Percentiles rank a stretch among this genome's conserved stretches.
phyloP scores from a whole-genome alignment of 2,888 invertebrate species.

The Drosophila neonasuta region DNA sequence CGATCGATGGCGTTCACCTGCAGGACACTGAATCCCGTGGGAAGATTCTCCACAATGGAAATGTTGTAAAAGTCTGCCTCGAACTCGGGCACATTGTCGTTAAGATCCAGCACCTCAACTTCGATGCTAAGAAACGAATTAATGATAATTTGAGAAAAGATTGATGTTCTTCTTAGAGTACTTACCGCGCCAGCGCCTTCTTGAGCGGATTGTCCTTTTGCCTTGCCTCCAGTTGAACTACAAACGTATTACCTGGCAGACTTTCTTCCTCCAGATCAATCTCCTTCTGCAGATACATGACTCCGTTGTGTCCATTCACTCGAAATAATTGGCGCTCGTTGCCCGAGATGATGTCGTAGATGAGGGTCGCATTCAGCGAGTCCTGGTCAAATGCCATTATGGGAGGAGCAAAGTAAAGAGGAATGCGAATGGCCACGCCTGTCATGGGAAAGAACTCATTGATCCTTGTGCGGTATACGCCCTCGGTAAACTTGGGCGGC shows the following conservation, averaged over 20 bases:
- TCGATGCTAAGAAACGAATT: slow-evolving; percentile 65
- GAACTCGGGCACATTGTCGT: slow-evolving; percentile 93
- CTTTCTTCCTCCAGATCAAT: slow-evolving; percentile 90
- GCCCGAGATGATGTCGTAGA: slow-evolving; percentile 91
- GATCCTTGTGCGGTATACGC: slow-evolving; percentile 90
- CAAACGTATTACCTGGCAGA: slow-evolving; percentile 89
- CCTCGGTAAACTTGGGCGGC: slow-evolving; percentile 91
- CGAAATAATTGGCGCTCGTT: slow-evolving; percentile 90
- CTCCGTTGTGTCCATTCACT: slow-evolving; percentile 88
- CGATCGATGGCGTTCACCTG: slow-evolving; percentile 89
- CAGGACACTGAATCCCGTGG: slow-evolving; percentile 86
- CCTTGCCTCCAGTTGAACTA: slow-evolving; percentile 89
- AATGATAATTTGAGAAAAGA: not conserved
- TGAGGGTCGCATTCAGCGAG: slow-evolving; percentile 88
- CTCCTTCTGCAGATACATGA: slow-evolving; percentile 89
- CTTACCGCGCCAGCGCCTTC: slow-evolving; percentile 86
- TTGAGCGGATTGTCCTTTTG: slow-evolving; percentile 91
- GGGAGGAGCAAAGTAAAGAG: slow-evolving; percentile 87
- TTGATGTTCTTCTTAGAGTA: not conserved
- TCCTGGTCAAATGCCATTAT: slow-evolving; percentile 92
- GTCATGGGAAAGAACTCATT: slow-evolving; percentile 92
- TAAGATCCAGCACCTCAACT: slow-evolving; percentile 82
- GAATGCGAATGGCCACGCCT: slow-evolving; percentile 87
- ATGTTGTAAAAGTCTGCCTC: slow-evolving; percentile 95
- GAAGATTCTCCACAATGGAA: slow-evolving; percentile 94